Evolutionary conservation across 2,113 vertebrate genomes (phyloP).

Genomic region (Solea solea): DNA sequence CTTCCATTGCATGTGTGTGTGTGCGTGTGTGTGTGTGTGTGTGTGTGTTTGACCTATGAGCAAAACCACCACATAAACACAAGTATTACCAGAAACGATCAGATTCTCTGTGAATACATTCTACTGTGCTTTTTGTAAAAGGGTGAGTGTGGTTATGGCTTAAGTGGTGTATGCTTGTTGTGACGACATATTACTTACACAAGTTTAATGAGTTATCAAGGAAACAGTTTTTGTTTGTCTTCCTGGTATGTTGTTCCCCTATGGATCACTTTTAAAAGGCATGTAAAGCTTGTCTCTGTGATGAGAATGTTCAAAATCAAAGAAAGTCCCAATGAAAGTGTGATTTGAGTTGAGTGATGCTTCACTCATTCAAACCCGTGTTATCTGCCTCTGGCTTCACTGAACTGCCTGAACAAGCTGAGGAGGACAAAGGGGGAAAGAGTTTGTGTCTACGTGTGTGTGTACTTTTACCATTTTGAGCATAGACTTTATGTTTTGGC

Average conservation of each 20-base stretch:
- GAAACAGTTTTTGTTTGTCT: too few species aligned
- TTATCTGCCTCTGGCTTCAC: neutral
- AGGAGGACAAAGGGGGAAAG: neutral
- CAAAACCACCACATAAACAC: neutral
- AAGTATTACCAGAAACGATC: neutral
- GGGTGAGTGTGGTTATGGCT: too few species aligned
- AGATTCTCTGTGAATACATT: neutral
- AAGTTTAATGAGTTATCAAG: too few species aligned
- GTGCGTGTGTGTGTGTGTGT: too few species aligned
- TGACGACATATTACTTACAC: too few species aligned
- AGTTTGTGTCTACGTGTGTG: neutral
- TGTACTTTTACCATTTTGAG: neutral
- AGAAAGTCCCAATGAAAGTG: neutral
- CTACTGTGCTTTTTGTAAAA: neutral
- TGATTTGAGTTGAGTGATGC: slow-evolving; percentile 7
- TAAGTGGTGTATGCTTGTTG: neutral
- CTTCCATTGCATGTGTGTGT: neutral
- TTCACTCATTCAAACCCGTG: slow-evolving; percentile 3
- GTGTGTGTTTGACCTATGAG: neutral
- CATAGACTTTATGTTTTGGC: too few species aligned
- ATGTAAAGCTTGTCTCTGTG: neutral
- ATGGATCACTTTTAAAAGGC: neutral
- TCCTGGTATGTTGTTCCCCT: neutral
- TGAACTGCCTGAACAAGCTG: neutral
- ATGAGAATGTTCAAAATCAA: neutral